phyloP scores from a whole-genome alignment of 2,888 invertebrate genomes.

The Brenthis daphne region DNA sequence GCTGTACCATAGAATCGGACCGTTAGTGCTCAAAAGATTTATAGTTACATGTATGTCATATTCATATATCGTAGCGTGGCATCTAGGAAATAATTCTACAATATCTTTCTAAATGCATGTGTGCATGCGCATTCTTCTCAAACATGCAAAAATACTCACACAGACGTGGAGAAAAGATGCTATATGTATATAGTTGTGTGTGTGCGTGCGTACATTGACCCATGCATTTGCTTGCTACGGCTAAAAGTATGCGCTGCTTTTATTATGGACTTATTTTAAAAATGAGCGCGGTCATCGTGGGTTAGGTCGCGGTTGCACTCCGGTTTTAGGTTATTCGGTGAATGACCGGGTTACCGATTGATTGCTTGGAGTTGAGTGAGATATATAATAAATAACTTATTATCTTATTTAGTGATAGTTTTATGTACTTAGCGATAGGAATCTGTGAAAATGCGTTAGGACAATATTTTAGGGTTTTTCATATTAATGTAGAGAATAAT shows the following conservation, averaged over 20 bases:
- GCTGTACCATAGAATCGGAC: slow-evolving; percentile 47
- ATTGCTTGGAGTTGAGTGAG: neutral
- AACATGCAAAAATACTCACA: slow-evolving; percentile 79
- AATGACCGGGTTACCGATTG: slow-evolving; percentile 36
- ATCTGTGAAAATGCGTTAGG: too few species aligned
- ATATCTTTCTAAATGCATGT: slow-evolving; percentile 74
- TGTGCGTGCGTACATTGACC: slow-evolving; percentile 76
- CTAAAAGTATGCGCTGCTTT: slow-evolving; percentile 82
- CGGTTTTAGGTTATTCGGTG: slow-evolving; percentile 50
- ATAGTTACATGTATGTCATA: slow-evolving; percentile 46
- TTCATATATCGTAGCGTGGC: slow-evolving; percentile 45
- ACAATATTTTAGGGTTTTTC: too few species aligned
- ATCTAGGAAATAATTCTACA: slow-evolving; percentile 81
- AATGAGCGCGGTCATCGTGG: slow-evolving; percentile 76
- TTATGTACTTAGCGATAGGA: too few species aligned
- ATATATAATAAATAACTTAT: neutral
- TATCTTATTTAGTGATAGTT: too few species aligned
- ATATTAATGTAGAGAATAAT: too few species aligned
- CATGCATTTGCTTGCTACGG: slow-evolving; percentile 80
- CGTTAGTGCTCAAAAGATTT: slow-evolving; percentile 37
- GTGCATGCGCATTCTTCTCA: slow-evolving; percentile 79
- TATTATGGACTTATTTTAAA: slow-evolving; percentile 82
- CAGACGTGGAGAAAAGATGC: slow-evolving; percentile 57
- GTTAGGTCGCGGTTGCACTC: slow-evolving; percentile 70
- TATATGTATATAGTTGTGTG: slow-evolving; percentile 46